Evolutionary conservation across 2,888 invertebrate genomes (phyloP).

Genomic region (Athalia rosae): DNA sequence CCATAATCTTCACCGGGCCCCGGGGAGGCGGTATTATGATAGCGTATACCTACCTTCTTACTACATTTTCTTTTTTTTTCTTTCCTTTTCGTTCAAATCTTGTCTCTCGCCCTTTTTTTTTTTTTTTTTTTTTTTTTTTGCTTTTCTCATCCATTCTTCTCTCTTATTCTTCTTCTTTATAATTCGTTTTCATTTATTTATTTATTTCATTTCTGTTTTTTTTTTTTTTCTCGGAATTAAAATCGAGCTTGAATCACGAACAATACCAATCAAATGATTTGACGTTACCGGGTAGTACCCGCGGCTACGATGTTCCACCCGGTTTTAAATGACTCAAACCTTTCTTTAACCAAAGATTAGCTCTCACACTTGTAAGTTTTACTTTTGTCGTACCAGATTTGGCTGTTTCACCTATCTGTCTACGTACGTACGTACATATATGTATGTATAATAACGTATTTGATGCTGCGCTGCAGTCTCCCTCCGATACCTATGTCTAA

Average conservation of each 20-base stretch:
- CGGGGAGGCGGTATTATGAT: constrained; percentile 43
- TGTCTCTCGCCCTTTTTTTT: neutral
- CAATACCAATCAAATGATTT: constrained; percentile 48
- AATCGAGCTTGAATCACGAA: constrained; percentile 47
- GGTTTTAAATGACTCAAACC: neutral
- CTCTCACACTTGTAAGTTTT: no score
- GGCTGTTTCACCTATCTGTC: neutral
- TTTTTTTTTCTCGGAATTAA: constrained; percentile 43
- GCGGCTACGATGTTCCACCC: neutral
- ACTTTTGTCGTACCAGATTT: neutral
- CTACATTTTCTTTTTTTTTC: constrained; percentile 3
- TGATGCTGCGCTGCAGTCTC: no score
- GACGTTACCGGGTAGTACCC: constrained; percentile 37
- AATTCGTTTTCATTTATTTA: neutral
- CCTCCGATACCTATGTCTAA: no score
- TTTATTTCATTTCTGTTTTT: neutral
- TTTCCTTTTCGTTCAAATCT: neutral
- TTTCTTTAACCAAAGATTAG: neutral
- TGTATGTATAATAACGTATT: no score
- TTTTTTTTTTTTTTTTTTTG: neutral
- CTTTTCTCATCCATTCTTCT: neutral
- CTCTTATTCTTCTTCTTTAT: neutral
- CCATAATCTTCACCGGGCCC: constrained; percentile 32
- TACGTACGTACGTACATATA: no score
- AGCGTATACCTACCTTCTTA: constrained; percentile 24